Conservation (phyloP, 2,888 invertebrate genomes). For the Drosophila meridiana region DNA sequence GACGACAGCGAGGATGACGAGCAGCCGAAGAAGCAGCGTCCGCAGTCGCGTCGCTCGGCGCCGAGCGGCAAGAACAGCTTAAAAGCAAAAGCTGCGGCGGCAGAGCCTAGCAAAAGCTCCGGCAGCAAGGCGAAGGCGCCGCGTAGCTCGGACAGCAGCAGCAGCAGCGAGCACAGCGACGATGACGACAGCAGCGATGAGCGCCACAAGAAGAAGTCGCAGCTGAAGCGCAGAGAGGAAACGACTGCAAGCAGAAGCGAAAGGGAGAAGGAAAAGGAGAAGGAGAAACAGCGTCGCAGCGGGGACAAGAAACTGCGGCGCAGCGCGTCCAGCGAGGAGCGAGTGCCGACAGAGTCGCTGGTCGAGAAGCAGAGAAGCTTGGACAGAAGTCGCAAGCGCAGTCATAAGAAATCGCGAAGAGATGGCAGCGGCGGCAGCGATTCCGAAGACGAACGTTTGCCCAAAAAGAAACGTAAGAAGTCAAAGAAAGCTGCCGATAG, state of each 20-base stretch:
- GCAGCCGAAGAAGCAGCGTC: slow-evolving; percentile 63
- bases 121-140: slow-evolving; percentile 42
- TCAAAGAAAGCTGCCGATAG: slow-evolving; percentile 85
- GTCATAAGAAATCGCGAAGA: slow-evolving; percentile 65
- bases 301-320: slow-evolving; percentile 61
- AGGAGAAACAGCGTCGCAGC: slow-evolving; percentile 50
- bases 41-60: slow-evolving; percentile 55
- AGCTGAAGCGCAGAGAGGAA: slow-evolving; percentile 43
- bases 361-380: slow-evolving; percentile 35
- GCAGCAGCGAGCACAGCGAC: slow-evolving; percentile 74
- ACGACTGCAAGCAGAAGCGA: slow-evolving; percentile 20
- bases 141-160: slow-evolving; percentile 66
- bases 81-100: slow-evolving; percentile 36
- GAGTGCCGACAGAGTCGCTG: slow-evolving; percentile 16
- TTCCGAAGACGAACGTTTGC: slow-evolving; percentile 85
- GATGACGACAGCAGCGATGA: slow-evolving; percentile 83
- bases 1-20: slow-evolving; percentile 85
- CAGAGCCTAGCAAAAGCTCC: slow-evolving; percentile 36
- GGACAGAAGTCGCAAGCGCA: slow-evolving; percentile 61
- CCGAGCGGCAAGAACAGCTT: slow-evolving; percentile 44
- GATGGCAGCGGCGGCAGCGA: slow-evolving; percentile 82
- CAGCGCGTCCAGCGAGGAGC: slow-evolving; percentile 47
- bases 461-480: slow-evolving; percentile 86
- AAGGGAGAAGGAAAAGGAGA: slow-evolving; percentile 55
- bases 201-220: slow-evolving; percentile 63